phyloP scores from a whole-genome alignment of 2,113 vertebrate genomes.

The Syrrhaptes paradoxus region DNA sequence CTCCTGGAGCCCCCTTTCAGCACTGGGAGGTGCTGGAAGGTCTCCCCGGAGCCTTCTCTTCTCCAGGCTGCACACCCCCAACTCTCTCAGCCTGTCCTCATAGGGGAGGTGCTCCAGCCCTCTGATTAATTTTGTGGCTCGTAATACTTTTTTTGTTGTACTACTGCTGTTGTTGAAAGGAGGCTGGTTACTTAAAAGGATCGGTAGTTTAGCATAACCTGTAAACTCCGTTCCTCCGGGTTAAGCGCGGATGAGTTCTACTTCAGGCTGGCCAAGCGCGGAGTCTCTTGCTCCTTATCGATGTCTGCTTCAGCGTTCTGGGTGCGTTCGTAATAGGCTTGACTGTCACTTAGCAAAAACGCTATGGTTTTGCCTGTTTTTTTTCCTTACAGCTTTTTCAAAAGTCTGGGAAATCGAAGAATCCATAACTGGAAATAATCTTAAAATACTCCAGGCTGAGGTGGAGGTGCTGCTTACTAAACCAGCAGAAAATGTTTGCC shows the following conservation, averaged over 20 bases:
- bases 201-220: not conserved
- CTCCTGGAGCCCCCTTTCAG: too few species aligned
- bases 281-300: accelerated
- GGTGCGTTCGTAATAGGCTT: not conserved
- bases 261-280: not conserved
- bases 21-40: too few species aligned
- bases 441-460: not conserved
- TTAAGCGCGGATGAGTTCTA: not conserved
- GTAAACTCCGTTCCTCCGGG: not conserved
- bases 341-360: not conserved
- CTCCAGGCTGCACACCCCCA: too few species aligned
- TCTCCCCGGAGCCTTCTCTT: too few species aligned
- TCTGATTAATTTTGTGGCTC: too few species aligned
- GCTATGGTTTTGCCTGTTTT: not conserved
- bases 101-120: too few species aligned
- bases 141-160: not conserved
- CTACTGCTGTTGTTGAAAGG: not conserved
- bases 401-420: not conserved
- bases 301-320: not conserved
- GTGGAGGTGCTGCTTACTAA: not conserved
- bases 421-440: not conserved
- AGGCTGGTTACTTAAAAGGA: not conserved
- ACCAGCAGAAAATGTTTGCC: not conserved
- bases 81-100: too few species aligned
- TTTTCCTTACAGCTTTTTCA: not conserved